Percentiles rank a stretch among this genome's conserved stretches.
phyloP scores from a whole-genome alignment of 2,113 vertebrate species.

The Pardalotus punctatus region DNA sequence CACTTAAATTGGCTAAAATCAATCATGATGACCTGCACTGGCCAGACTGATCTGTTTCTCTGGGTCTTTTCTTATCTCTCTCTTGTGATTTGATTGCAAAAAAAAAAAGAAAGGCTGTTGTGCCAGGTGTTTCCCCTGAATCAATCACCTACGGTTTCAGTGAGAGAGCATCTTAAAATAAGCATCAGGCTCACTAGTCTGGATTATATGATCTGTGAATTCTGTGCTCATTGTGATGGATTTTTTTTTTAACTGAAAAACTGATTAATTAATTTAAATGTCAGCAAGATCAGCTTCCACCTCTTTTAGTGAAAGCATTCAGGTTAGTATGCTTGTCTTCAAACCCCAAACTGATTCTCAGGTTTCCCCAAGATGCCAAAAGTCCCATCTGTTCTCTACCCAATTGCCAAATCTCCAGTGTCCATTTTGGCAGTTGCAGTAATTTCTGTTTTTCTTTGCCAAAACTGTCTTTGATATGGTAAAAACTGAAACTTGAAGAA shows the following conservation, averaged over 20 bases:
- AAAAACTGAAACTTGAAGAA: not conserved
- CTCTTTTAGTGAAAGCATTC: not conserved
- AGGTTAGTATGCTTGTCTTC: not conserved
- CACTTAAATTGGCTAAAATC: not conserved
- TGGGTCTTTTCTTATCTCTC: not conserved
- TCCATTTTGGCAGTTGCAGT: not conserved
- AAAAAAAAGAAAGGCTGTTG: not conserved
- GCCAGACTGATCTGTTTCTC: not conserved
- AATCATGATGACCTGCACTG: not conserved
- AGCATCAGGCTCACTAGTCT: not conserved
- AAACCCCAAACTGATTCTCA: not conserved
- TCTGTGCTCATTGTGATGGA: not conserved
- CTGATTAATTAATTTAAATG: not conserved
- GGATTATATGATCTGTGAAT: not conserved
- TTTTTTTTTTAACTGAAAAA: not conserved
- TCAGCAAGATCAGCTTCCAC: not conserved
- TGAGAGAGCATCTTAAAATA: not conserved
- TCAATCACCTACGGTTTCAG: not conserved
- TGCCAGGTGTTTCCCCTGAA: not conserved
- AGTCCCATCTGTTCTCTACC: slow-evolving; percentile 36
- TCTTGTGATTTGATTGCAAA: not conserved
- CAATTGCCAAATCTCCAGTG: slow-evolving; percentile 13
- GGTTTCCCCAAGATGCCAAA: slow-evolving; percentile 22
- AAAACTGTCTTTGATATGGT: not conserved
- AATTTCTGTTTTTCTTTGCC: not conserved